Evolutionary conservation across 2,888 invertebrate species (phyloP), one percentile per base, ranked within the genome.

Genomic region (Chesias legatella): DNA sequence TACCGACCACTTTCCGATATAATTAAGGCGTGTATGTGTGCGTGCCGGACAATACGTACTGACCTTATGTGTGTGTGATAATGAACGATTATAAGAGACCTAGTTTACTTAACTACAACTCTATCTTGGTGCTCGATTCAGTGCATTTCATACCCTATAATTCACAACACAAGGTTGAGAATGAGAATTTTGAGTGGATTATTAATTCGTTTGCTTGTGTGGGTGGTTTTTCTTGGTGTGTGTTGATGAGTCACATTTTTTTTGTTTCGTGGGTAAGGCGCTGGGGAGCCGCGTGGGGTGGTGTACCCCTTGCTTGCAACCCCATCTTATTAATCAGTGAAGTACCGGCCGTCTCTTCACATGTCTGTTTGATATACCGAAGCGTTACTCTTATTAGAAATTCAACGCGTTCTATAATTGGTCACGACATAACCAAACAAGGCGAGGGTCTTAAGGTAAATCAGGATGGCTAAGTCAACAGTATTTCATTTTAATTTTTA

Each of bases 221-320:
- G 51, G 48, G 67, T 76, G 74, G 72, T 72, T 73, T 67, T 75
- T 73, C 75, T 74, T 73, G 55, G 85, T 85, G 83, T 85, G 83
- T 61, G 85, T 88, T 88, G 89, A 89, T 89, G 89, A 89, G 88
- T 89, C 89, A 89, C 88, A 88, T 88, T 88, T 89, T 88, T 88
- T 88, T 88, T 89, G 88, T 89, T 88, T 86, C 79, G 88, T 85
- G 88, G 86, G 88, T 85, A 83, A 82, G 83, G 83, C 82, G 83
- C 76, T 74, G 70, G 84, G 85, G 84, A 72, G 79, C 69, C 58
- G 62, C 75, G 84, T 78, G 78, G 79, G 79, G 81, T 80, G 83
- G 79, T 63, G 60, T 72, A 79, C 82, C 85, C 86, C 83, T 83
- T 83, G 78, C 82, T 74, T 67, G 70, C 84, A 88, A 88, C 88